Evolutionary conservation across 2,888 invertebrate genomes (phyloP).

Genomic region (Metellina segmentata): DNA sequence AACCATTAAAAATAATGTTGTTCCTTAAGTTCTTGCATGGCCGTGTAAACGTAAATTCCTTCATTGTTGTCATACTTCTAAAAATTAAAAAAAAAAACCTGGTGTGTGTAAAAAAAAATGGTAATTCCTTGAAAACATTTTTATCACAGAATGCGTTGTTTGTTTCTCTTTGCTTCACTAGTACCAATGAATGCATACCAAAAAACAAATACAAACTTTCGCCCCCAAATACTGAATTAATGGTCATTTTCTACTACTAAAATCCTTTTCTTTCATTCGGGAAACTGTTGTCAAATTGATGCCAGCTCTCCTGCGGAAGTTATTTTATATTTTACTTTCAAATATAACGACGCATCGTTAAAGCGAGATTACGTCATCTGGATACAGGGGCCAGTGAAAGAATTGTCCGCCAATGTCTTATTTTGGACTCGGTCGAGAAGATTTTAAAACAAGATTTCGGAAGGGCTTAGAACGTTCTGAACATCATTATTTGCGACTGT

Average conservation of each 20-base stretch:
- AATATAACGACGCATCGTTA: constrained; percentile 69
- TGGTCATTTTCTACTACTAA: background rate
- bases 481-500: background rate
- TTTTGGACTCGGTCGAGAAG: background rate
- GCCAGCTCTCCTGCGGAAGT: constrained; percentile 27
- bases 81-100: too few relatives aligned
- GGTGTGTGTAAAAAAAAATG: too few relatives aligned
- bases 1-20: too few relatives aligned
- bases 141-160: too few relatives aligned
- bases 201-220: background rate
- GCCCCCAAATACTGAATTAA: background rate
- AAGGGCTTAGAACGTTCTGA: background rate
- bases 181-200: background rate
- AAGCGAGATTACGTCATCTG: constrained; percentile 56
- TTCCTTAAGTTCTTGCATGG: too few relatives aligned
- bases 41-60: too few relatives aligned
- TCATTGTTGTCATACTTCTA: too few relatives aligned
- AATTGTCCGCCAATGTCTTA: background rate
- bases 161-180: too few relatives aligned
- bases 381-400: background rate
- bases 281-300: constrained; percentile 27
- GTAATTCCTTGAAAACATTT: too few relatives aligned
- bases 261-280: background rate
- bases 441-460: background rate
- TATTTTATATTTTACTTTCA: constrained; percentile 68